Conservation (phyloP, 2,888 invertebrate genomes). For the Brenthis ino region DNA sequence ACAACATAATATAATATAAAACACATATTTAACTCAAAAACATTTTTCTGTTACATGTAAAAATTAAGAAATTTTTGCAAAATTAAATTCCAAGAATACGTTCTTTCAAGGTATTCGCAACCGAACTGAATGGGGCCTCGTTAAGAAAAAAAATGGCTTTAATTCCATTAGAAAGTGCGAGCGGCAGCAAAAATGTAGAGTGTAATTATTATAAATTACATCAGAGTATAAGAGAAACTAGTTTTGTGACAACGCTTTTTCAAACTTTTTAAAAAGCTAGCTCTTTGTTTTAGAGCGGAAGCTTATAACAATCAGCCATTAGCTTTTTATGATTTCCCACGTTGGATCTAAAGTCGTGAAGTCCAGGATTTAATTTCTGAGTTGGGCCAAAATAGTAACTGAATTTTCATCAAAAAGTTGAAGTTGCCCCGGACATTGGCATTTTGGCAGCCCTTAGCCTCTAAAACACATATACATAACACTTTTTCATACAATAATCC, state of each 20-base stretch:
- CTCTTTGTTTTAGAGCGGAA: too few relatives aligned
- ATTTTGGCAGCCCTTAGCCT: too few relatives aligned
- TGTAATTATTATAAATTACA: slow-evolving; percentile 12
- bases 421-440: too few relatives aligned
- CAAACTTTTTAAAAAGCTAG: too few relatives aligned
- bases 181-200: slow-evolving; percentile 10
- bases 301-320: too few relatives aligned
- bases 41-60: slow-evolving; percentile 1
- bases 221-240: slow-evolving; percentile 3
- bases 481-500: too few relatives aligned
- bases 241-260: not conserved
- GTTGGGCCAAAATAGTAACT: too few relatives aligned
- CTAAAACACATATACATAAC: too few relatives aligned
- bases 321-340: too few relatives aligned
- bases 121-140: slow-evolving; percentile 23
- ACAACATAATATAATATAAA: not conserved
- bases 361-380: too few relatives aligned
- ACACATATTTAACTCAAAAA: slow-evolving; percentile 5
- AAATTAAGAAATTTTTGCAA: slow-evolving; percentile 13
- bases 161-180: slow-evolving; percentile 28
- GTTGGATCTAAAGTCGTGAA: too few relatives aligned
- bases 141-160: slow-evolving; percentile 26
- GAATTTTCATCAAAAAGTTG: too few relatives aligned
- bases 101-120: slow-evolving; percentile 15
- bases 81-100: slow-evolving; percentile 22